Evolutionary conservation across 2,113 vertebrate species (phyloP).

Genomic region (Zonotrichia leucophrys): DNA sequence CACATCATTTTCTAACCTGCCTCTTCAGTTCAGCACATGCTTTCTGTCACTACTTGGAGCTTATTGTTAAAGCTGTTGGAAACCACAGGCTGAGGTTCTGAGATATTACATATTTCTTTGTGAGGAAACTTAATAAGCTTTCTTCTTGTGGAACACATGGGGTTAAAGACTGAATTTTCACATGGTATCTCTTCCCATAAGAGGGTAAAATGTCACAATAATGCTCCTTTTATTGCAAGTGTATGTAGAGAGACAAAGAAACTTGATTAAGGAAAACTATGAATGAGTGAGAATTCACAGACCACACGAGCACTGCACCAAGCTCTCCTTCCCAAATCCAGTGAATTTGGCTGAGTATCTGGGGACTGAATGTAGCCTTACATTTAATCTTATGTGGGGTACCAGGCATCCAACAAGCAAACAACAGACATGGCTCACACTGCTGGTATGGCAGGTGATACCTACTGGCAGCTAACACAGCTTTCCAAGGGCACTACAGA

Average conservation of each 20-base stretch:
- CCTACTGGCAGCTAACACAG: background rate
- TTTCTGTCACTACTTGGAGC: background rate
- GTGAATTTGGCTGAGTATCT: background rate
- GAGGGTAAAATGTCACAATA: background rate
- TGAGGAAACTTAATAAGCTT: background rate
- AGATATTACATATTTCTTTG: background rate
- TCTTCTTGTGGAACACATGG: background rate
- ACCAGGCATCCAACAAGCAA: background rate
- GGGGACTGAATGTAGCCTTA: background rate
- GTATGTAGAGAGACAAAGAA: background rate
- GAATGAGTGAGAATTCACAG: background rate
- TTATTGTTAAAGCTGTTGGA: background rate
- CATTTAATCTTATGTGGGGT: accelerated
- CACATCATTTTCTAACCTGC: background rate
- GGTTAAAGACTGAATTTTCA: background rate
- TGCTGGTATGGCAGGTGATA: accelerated
- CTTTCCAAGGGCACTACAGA: background rate
- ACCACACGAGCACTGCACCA: background rate
- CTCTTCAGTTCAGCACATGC: background rate
- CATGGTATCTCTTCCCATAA: background rate
- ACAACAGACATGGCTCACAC: background rate
- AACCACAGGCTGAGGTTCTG: background rate
- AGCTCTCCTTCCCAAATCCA: background rate
- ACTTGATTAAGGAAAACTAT: background rate
- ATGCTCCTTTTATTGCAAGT: background rate